These are phyloP conservation scores for Halictus ligatus DNA, from an alignment of 2,888 invertebrate species.

Conservation along the genomic window DNA sequence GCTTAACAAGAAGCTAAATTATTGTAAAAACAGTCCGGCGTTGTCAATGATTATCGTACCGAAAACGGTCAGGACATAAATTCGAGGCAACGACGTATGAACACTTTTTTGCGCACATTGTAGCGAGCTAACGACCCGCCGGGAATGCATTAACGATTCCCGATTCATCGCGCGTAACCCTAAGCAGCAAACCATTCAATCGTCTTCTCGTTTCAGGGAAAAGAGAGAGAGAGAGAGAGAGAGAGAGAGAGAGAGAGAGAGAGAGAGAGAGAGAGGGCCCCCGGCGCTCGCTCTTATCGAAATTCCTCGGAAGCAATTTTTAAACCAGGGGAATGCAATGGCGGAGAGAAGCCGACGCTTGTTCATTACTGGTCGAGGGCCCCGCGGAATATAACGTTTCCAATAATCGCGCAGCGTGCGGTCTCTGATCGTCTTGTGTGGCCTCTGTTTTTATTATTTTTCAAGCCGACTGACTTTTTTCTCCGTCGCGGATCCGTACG, in stretches of 20 bases:
- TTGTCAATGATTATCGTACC: neutral
- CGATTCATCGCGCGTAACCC: neutral
- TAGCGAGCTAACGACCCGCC: neutral
- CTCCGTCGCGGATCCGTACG: neutral
- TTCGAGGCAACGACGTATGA: conserved; percentile 2
- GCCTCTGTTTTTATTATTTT: conserved; percentile 55
- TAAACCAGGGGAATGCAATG: conserved; percentile 33
- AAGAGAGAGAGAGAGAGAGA: neutral
- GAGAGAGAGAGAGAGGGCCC: too few relatives aligned
- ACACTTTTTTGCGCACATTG: conserved; percentile 5
- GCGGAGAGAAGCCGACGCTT: conserved; percentile 16
- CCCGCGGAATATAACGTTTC: conserved; percentile 50
- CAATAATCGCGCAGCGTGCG: conserved; percentile 55
- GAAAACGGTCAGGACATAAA: neutral
- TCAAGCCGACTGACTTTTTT: conserved; percentile 27
- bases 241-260: too few relatives aligned
- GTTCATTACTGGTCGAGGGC: conserved; percentile 37
- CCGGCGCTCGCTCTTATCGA: neutral
- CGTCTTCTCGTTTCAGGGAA: neutral
- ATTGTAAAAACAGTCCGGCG: neutral
- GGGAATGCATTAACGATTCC: neutral
- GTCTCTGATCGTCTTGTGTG: conserved; percentile 70
- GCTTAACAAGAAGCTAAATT: neutral
- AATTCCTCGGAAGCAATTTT: conserved; percentile 30
- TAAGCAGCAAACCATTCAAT: conserved; percentile 31